A percentile compares a stretch with the other conserved stretches of the same genome.
Evolutionary conservation across 2,113 vertebrate species (phyloP).

Genomic region (Oxygymnocypris stewartii): DNA sequence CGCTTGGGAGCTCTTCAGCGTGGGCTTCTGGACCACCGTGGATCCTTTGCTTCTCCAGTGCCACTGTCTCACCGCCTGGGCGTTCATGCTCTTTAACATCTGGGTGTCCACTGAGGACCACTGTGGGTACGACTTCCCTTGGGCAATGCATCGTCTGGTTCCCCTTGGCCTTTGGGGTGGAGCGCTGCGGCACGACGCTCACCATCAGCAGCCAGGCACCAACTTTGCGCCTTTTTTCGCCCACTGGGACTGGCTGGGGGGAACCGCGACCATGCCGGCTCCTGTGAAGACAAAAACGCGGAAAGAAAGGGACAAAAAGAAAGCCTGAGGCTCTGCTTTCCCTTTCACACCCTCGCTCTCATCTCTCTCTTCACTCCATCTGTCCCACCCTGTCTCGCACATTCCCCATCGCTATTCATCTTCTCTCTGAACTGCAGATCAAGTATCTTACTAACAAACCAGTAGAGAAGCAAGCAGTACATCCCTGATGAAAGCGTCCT

Average conservation of each 20-base stretch:
- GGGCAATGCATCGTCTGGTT: conserved; percentile 76
- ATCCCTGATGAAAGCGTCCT: neutral
- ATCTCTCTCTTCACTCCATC: neutral
- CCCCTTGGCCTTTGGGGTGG: conserved; percentile 80
- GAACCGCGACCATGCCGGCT: conserved; percentile 59
- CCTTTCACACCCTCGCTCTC: conserved; percentile 41
- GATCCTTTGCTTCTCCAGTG: conserved; percentile 78
- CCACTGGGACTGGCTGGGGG: conserved; percentile 80
- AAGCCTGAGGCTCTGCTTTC: conserved; percentile 48
- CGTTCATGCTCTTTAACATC: conserved; percentile 81
- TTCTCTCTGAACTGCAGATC: conserved; percentile 25
- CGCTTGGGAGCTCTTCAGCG: conserved; percentile 77
- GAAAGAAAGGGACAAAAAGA: conserved; percentile 59
- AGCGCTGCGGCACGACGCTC: conserved; percentile 73
- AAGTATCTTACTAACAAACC: conserved; percentile 41
- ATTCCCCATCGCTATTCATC: conserved; percentile 3
- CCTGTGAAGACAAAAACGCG: conserved; percentile 46
- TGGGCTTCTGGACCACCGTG: conserved; percentile 78
- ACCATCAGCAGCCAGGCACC: conserved; percentile 75
- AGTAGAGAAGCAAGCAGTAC: conserved; percentile 18
- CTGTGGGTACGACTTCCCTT: conserved; percentile 80
- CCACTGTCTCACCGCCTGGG: conserved; percentile 78
- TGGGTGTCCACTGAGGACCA: conserved; percentile 80
- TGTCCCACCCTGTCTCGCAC: conserved; percentile 26
- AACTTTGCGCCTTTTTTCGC: conserved; percentile 81